Evolutionary conservation across 2,113 vertebrate genomes (phyloP), one percentile per base, ranked within the genome.

Genomic region (Trochalopteron elliotii): DNA sequence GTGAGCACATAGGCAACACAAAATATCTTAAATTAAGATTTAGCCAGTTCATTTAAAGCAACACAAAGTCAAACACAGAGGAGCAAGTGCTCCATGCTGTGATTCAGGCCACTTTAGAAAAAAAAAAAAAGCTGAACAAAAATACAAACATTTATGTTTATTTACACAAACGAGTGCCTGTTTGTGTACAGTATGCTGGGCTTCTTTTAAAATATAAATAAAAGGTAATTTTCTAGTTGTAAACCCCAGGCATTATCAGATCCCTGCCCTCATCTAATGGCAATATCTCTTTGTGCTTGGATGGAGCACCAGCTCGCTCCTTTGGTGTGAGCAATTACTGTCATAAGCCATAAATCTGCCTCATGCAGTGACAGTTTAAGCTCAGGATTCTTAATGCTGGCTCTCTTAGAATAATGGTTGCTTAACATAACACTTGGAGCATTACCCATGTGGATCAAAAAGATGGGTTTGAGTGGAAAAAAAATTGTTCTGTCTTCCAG

Each of bases 361-460:
- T 89, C 80, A n/a, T 57, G 86, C 79, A 84, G 79, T 11, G 30
- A 91, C 75, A 91, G 68, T 74, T 86, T 77, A 67, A 95, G 76
- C 56, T 80, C 47, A 25, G 44, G 65, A 77, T 80, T 82, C 61
- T 81, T 84, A 90, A 91, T 90, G 74, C 40, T 70, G 74, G 83
- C 31, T 56, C 87, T 89, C 76, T 90, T 71, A 93, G 59, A 78
- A 79, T 95, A 95, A 96, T 78, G 87, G 65, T 94, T 96, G 78
- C 92, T 95, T 95, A 91, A 84, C 87, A 67, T 81, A 87, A 93
- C 83, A 87, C 61, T 84, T 87, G 68, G 45, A 83, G 69, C 84
- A 87, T 97, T 92, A 95, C 82, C 76, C 94, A 67, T 75, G 63
- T 88, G 75, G 79, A 90, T 96, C 81, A 87, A 80, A 96, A 96